Percentiles rank a stretch among this genome's conserved stretches.
phyloP scores from a whole-genome alignment of 1,140 invertebrate species.

The Geopemphigus sp. region DNA sequence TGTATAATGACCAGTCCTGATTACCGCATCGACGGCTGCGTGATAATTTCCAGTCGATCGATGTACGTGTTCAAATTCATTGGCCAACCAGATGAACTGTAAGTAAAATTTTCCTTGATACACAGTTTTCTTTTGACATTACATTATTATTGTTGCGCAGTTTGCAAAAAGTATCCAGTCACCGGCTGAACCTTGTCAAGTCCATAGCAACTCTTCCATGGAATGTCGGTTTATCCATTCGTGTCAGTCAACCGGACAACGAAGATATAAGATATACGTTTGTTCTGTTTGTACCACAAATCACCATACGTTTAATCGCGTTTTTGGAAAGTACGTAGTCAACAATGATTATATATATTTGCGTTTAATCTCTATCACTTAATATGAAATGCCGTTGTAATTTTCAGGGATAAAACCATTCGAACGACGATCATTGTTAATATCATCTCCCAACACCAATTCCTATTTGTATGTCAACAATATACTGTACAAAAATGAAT shows the following conservation, averaged over 20 bases:
- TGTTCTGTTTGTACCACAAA: constrained; percentile 21
- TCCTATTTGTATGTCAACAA: constrained; percentile 37
- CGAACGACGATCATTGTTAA: constrained; percentile 12
- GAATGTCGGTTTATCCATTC: constrained; percentile 32
- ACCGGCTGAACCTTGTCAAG: constrained; percentile 31
- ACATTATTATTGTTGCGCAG: not conserved
- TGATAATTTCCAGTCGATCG: constrained; percentile 61
- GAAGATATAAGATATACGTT: constrained; percentile 36
- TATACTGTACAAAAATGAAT: constrained; percentile 26
- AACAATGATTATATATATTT: not conserved
- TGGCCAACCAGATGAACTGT: constrained; percentile 37
- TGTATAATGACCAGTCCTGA: constrained; percentile 55
- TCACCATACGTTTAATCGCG: constrained; percentile 16
- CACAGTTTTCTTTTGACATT: not conserved
- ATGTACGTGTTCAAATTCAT: constrained; percentile 58
- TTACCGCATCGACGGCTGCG: constrained; percentile 59
- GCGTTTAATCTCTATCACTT: not conserved
- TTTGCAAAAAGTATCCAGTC: constrained; percentile 41
- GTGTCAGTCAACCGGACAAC: constrained; percentile 40
- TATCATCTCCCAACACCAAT: constrained; percentile 25
- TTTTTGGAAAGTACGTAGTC: constrained; percentile 25
- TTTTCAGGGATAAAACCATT: constrained; percentile 40
- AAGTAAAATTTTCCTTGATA: not conserved
- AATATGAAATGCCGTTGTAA: not conserved
- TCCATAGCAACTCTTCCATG: constrained; percentile 21